A percentile compares a stretch with the other conserved stretches of the same genome.
phyloP scores from a whole-genome alignment of 2,888 invertebrate genomes.

The Acanthacorydalis orientalis region DNA sequence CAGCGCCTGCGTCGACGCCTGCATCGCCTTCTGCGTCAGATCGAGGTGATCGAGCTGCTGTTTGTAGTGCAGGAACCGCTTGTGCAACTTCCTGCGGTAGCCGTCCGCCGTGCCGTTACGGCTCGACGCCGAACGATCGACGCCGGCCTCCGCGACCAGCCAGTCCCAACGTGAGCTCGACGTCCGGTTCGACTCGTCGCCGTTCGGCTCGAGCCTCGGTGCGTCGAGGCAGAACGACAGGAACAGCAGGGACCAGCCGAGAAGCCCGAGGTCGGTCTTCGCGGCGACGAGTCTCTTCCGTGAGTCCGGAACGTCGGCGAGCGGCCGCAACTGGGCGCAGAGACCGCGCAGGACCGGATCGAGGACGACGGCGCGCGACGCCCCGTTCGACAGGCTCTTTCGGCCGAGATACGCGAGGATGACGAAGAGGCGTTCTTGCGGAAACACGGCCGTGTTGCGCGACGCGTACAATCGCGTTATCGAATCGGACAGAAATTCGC shows the following conservation, averaged over 20 bases:
- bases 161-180: conserved; percentile 62
- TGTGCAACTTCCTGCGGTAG: conserved; percentile 50
- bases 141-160: conserved; percentile 46
- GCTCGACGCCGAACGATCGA: conserved; percentile 16
- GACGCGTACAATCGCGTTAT: conserved; percentile 64
- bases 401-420: conserved; percentile 74
- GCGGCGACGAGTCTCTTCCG: conserved; percentile 29
- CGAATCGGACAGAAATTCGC: conserved; percentile 70
- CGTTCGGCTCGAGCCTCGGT: conserved; percentile 8
- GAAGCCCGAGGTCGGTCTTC: conserved; percentile 43
- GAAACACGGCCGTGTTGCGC: conserved; percentile 60
- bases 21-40: conserved; percentile 42
- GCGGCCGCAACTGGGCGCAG: conserved; percentile 36
- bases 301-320: conserved; percentile 35
- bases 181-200: background rate
- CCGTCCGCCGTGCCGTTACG: conserved; percentile 22
- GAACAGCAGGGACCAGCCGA: conserved; percentile 63
- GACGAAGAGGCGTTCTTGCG: conserved; percentile 79
- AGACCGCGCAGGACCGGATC: conserved; percentile 43
- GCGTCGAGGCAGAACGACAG: conserved; percentile 52
- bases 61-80: conserved; percentile 51
- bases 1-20: conserved; percentile 31
- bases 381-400: conserved; percentile 44
- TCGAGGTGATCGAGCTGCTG: conserved; percentile 51
- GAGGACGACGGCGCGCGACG: conserved; percentile 43